These are phyloP conservation scores for Eufriesea mexicana DNA, from an alignment of 1,140 invertebrate species.

Conservation along the genomic window DNA sequence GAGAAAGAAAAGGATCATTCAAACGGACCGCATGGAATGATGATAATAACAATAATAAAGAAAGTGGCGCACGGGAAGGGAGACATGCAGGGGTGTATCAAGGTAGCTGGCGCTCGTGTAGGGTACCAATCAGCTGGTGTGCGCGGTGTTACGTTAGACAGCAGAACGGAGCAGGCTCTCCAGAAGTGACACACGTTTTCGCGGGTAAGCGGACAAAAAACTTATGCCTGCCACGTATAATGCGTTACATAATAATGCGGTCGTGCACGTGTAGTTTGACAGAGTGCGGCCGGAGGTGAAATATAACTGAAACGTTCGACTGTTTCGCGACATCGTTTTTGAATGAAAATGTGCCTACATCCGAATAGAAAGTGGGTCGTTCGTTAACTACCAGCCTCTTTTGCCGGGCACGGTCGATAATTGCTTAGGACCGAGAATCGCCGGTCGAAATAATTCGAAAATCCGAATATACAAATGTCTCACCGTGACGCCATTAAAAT, in stretches of 20 bases:
- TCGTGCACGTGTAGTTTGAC: constrained; percentile 16
- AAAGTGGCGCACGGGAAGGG: neutral
- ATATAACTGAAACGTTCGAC: neutral
- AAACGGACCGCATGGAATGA: neutral
- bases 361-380: constrained; percentile 26
- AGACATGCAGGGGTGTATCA: constrained; percentile 37
- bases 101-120: constrained; percentile 1
- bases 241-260: constrained; percentile 5
- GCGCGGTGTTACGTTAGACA: constrained; percentile 53
- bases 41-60: constrained; percentile 47
- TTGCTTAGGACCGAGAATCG: neutral
- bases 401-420: constrained; percentile 12
- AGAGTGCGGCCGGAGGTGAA: neutral
- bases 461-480: neutral
- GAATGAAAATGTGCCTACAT: constrained; percentile 42
- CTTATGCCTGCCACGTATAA: neutral
- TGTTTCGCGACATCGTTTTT: constrained; percentile 7
- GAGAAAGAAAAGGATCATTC: constrained; percentile 8
- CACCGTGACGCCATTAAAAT: neutral
- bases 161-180: constrained; percentile 43
- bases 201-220: constrained; percentile 70
- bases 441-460: neutral
- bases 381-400: neutral
- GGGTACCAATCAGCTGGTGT: constrained; percentile 39
- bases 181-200: constrained; percentile 59